phyloP scores from a whole-genome alignment of 2,888 invertebrate species.

The Mythimna pallens region DNA sequence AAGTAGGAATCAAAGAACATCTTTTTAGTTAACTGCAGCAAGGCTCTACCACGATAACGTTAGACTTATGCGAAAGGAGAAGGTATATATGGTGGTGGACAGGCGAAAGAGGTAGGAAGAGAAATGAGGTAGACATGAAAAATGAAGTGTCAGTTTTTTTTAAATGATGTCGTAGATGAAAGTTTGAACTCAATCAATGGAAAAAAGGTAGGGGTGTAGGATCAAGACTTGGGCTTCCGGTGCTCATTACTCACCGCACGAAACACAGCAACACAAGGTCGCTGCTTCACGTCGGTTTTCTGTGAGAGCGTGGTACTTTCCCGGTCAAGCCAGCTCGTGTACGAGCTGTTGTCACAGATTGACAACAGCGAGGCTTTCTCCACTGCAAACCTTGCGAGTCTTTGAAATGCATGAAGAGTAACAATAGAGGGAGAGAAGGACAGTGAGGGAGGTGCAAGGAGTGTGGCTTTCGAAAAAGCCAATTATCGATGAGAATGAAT shows the following conservation, averaged over 20 bases:
- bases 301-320: slow-evolving; percentile 30
- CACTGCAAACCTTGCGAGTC: not conserved
- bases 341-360: not conserved
- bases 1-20: not conserved
- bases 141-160: not conserved
- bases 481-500: too few species aligned
- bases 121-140: not conserved
- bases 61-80: not conserved
- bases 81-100: not conserved
- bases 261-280: slow-evolving; percentile 6
- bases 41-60: not conserved
- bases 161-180: not conserved
- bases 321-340: slow-evolving; percentile 34
- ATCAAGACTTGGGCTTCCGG: not conserved
- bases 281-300: not conserved
- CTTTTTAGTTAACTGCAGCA: not conserved
- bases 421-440: too few species aligned
- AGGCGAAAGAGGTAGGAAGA: not conserved
- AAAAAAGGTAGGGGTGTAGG: not conserved
- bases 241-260: slow-evolving; percentile 35
- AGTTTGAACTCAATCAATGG: not conserved
- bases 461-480: too few species aligned
- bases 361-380: slow-evolving; percentile 12
- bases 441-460: too few species aligned
- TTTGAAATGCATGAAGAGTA: too few species aligned